Evolutionary conservation across 2,113 vertebrate species (phyloP), one percentile per base, ranked within the genome.

Genomic region (Neofelis nebulosa): DNA sequence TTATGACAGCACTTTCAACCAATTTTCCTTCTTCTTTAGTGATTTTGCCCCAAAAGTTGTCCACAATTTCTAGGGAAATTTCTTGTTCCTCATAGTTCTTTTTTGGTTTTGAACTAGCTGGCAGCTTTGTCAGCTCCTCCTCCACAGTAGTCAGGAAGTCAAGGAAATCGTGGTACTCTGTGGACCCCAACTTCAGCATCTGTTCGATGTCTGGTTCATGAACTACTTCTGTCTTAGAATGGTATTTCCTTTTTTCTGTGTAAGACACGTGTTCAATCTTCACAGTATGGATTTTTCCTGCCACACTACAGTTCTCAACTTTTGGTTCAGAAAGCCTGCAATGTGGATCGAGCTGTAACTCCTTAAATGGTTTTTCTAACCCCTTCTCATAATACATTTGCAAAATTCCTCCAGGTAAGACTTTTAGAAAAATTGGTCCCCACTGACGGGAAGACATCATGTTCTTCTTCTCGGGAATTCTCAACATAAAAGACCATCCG

Each of bases 371-470:
- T 93, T 99, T 99, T 97, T 99, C 99, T 84, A 99, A 98, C 5
- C 99, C 99, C 95, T 99, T 99, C 96, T 99, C 99, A 0, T 99
- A 99, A 96, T 99, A 99, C 99, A 99, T 99, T 98, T 99, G 99
- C 96, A 99, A 95, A 48, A 99, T 97, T 0, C 99, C 99, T 89
- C 99, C 99, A 0, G 99, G 97, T 76, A 99, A 94, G 93, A 99
- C 96, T 0, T 99, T 99, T 19, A 99, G 99, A 97, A 99, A 99
- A 97, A 99, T 99, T 0, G 99, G 99, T 1, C 99, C 99, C 99
- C 99, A 99, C 69, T 99, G 99, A 55, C 99, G 99, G 14, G 99
- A 99, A 0, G 99, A 99, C 99, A 99, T 99, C 98, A 99, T 99
- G 98, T 99, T 99, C 98, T 99, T 99, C 98, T 99, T 99, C 95